phyloP scores from a whole-genome alignment of 2,797 vertebrate species.

The Silurus lanzhouensis region DNA sequence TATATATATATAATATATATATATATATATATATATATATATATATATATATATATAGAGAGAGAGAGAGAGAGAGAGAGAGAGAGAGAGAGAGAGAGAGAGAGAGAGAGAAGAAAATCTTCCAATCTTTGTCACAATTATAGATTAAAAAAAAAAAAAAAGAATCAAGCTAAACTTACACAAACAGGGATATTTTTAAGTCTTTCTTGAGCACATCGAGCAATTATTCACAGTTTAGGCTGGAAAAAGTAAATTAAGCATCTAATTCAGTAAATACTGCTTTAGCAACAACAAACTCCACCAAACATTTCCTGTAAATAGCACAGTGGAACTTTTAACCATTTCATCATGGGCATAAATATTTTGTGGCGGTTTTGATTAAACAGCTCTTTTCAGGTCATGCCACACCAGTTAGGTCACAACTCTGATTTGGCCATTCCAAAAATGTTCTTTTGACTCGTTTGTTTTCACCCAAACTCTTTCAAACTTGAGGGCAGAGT shows the following conservation, averaged over 20 bases:
- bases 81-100: too few species aligned
- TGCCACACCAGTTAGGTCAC: not conserved
- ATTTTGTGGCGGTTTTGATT: not conserved
- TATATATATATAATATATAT: too few species aligned
- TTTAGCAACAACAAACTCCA: not conserved
- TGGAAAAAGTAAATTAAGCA: not conserved
- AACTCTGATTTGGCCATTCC: not conserved
- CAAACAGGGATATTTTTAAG: not conserved
- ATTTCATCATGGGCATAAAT: not conserved
- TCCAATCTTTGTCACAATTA: not conserved
- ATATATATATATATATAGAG: too few species aligned
- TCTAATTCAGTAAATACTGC: not conserved
- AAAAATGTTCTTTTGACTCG: not conserved
- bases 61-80: too few species aligned
- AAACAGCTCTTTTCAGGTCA: not conserved
- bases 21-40: too few species aligned
- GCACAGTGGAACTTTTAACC: not conserved
- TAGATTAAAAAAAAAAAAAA: not conserved
- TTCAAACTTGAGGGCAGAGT: not conserved
- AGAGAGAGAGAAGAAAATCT: not conserved
- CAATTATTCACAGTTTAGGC: not conserved
- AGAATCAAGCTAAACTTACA: not conserved
- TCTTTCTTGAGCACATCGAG: not conserved
- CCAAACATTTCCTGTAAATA: not conserved
- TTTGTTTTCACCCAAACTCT: not conserved